Base-by-base conservation (phyloP, 2,113 vertebrate genomes). In the Rhombomys opimus region DNA sequence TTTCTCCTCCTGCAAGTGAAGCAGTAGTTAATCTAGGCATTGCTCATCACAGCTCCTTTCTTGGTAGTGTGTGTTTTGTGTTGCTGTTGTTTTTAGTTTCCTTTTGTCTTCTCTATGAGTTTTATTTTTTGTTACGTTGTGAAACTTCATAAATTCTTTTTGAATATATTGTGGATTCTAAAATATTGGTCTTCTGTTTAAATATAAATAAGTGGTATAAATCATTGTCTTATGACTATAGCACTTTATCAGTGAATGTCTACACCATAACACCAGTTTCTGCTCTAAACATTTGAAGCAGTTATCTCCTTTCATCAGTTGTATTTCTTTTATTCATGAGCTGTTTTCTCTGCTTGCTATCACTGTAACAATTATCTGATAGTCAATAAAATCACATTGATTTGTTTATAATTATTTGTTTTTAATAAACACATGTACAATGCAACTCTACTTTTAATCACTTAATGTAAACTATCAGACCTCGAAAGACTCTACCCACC, bases 101-200 rank as follows among this genome's bases (percentile, higher is more conserved):
- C 50, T 13, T 13, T 12, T 75, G 35, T 5, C 15, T 4, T 38
- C 7, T 9, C 22, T 85, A 9, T 73, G 41, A 82, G 54, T 86
- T 94, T 94, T 70, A 70, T 32, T 70, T 95, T 91, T 68, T 86
- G 35, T 2, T 94, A 52, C n/a, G 93, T 88, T 27, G 50, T 46
- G 41, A 86, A 81, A 87, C 1, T 3, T 68, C 5, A 30, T 82
- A 93, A 89, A 86, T 0, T 10, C 27, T 30, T 4, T 4, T 50
- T 70, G 68, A 76, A 4, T 46, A 52, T 52, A 4, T 17, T 54
- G 20, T 20, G 59, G 11, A 75, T 90, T 70, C 23, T 11, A 76
- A 76, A 89, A 54, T 35, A 81, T 15, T 1, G 54, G 20, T 75
- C 1, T 57, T 76, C 2, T 32, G 25, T 52, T 81, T 7, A 18